These are phyloP conservation scores for Chloroceryle inda DNA, from an alignment of 2,797 vertebrate genomes.

Conservation along the genomic window DNA sequence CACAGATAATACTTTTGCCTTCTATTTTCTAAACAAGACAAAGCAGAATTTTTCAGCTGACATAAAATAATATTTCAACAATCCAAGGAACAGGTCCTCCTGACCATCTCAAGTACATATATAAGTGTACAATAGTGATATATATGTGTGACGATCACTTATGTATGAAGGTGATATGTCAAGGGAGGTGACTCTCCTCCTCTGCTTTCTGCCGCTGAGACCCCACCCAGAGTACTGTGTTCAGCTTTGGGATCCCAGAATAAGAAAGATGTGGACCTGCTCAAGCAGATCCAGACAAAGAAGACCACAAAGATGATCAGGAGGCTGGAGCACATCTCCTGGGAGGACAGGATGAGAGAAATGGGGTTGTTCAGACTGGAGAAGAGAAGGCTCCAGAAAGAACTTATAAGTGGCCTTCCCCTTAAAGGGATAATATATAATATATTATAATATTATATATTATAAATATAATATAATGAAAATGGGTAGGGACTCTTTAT, in stretches of 20 bases:
- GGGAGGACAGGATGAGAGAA: too few species aligned
- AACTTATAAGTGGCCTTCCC: neutral
- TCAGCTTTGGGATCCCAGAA: neutral
- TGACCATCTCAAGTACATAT: neutral
- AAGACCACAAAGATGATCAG: too few species aligned
- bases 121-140: neutral
- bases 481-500: neutral
- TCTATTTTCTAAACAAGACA: neutral
- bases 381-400: neutral
- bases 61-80: neutral
- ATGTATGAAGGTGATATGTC: too few species aligned
- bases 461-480: neutral
- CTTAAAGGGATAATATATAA: neutral
- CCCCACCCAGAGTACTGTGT: too few species aligned
- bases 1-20: neutral
- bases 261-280: neutral
- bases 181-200: neutral
- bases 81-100: neutral
- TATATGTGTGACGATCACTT: neutral
- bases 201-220: neutral
- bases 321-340: too few species aligned
- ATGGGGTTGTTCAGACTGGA: neutral
- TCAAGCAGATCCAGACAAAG: too few species aligned
- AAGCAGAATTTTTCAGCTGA: neutral
- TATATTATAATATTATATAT: too few species aligned